Conservation (phyloP, 2,888 invertebrate genomes). For the Chorisops tibialis region DNA sequence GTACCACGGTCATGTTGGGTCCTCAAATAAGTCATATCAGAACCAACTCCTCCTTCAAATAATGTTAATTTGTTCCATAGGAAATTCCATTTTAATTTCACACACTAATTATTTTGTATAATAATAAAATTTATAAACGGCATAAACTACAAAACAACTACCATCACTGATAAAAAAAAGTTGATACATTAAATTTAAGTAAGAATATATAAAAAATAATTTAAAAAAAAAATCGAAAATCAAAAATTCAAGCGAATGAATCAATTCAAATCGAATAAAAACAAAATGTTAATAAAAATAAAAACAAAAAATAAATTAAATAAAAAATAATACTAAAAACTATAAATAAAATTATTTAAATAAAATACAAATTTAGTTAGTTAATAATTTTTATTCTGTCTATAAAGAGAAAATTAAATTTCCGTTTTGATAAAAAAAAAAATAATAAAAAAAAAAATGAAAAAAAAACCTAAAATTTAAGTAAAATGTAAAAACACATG, state of each 20-base stretch:
- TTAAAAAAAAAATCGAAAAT: conserved; percentile 23
- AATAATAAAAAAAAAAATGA: background rate
- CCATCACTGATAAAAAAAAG: conserved; percentile 15
- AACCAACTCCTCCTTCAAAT: conserved; percentile 41
- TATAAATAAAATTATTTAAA: background rate
- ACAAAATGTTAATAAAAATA: background rate
- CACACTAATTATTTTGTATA: conserved; percentile 29
- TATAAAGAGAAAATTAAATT: background rate
- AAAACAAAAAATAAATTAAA: background rate
- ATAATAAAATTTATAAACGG: background rate
- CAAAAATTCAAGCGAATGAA: conserved; percentile 17
- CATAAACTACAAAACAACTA: background rate
- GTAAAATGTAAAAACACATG: background rate
- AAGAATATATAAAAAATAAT: conserved; percentile 13
- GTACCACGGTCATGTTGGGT: conserved; percentile 58
- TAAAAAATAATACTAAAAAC: background rate
- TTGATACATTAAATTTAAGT: conserved; percentile 5
- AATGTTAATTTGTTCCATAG: conserved; percentile 27
- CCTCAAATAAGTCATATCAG: conserved; percentile 51
- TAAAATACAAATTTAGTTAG: conserved; percentile 19
- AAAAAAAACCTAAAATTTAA: background rate
- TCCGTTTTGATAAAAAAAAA: background rate
- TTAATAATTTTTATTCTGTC: background rate
- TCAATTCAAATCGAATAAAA: conserved; percentile 6
- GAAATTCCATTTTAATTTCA: conserved; percentile 20